Base-by-base conservation (phyloP, 2,113 vertebrate genomes). In the Coturnix japonica region DNA sequence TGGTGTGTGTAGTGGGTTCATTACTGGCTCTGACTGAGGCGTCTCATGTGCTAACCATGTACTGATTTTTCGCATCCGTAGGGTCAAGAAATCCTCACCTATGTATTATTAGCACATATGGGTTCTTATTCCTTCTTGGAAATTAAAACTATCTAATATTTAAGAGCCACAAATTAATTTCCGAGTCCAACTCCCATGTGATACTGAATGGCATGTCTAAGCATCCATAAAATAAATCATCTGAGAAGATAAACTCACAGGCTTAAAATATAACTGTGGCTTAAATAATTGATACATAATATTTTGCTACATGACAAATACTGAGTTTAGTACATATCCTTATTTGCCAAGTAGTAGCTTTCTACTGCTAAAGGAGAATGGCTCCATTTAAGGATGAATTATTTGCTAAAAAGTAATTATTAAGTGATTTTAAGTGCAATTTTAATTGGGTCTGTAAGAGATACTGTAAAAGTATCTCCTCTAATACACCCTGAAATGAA, bases 1-100 rank as follows among this genome's bases (percentile, higher is more conserved):
- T 80, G 86, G 96, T 78, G 71, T 95, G 88, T 93, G 89, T 81
- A 96, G 84, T 39, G 94, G 91, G 81, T 76, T 97, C 96, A 95
- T 97, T 96, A 96, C 92, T 75, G 88, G 10, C 75, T 91, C 91
- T 94, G 88, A 85, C 73, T 81, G 87, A 95, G 87, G 30, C 59
- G 35, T 79, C 95, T 95, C 84, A 60, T 85, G 93, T 93, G 94
- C 21, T 76, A 96, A 83, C 94, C 95, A 96, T 93, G 82, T 56
- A 64, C 94, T 78, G 84, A 94, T 89, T 61, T 92, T 93, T 54
- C 93, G 79, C 84, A 97, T 96, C 82, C 91, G 92, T 82, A 78
- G 86, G 93, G 67, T 91, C 94, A 97, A 94, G 91, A 92, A 69
- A 66, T 81, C 59, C 56, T 90, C 37, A 11, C 93, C 97, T 94